Conservation (phyloP, 2,113 vertebrate genomes). For the Macroglossus sobrinus region DNA sequence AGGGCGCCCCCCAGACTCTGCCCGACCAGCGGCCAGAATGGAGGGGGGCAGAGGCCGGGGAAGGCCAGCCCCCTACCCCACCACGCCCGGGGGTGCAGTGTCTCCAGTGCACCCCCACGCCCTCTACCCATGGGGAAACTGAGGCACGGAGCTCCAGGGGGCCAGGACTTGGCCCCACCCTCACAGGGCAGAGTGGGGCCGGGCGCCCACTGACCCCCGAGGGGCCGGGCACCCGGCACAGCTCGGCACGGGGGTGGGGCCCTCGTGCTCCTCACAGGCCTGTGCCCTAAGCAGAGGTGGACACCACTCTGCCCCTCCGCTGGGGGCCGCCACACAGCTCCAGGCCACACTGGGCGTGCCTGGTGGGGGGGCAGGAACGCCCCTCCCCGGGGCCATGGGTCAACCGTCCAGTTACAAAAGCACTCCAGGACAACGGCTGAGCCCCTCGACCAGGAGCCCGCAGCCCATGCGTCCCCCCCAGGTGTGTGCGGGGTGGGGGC, state of each 20-base stretch:
- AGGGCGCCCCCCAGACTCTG: neutral
- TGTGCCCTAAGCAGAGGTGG: neutral
- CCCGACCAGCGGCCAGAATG: neutral
- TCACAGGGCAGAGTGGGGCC: neutral
- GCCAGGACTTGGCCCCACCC: neutral
- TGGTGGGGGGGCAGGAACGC: too few relatives aligned
- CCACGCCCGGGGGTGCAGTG: neutral
- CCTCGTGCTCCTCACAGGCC: neutral
- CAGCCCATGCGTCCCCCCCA: rapidly evolving
- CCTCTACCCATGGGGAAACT: neutral
- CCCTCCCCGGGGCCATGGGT: neutral
- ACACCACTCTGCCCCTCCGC: neutral
- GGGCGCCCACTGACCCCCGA: neutral
- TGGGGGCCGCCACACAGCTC: neutral
- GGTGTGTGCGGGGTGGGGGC: neutral
- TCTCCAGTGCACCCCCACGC: neutral
- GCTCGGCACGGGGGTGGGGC: too few relatives aligned
- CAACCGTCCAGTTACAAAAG: neutral
- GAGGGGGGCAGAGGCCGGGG: neutral
- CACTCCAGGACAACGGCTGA: too few relatives aligned
- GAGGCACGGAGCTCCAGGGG: neutral
- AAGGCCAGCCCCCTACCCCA: neutral
- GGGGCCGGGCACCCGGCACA: neutral
- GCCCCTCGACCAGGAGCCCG: neutral
- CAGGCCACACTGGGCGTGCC: neutral